Percentiles rank a stretch among this genome's conserved stretches.
Evolutionary conservation across 1,140 invertebrate genomes (phyloP).

Genomic region (Apis cerana): DNA sequence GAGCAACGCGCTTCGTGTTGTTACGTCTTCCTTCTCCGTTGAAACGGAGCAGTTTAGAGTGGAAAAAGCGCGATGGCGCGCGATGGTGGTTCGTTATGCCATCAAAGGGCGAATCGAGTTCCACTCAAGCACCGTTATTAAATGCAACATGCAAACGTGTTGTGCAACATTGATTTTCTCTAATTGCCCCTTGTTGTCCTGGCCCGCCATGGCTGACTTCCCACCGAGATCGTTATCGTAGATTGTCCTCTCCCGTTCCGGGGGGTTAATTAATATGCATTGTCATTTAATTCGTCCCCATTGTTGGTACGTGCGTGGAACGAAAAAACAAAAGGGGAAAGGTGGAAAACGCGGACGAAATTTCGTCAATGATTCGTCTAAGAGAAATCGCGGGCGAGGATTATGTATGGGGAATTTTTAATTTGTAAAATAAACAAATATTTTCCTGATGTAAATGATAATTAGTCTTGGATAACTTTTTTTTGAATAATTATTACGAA

Average conservation of each 20-base stretch:
- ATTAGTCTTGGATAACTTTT: too few species aligned
- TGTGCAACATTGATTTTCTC: constrained; percentile 56
- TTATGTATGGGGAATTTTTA: neutral
- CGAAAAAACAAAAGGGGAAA: neutral
- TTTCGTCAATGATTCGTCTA: neutral
- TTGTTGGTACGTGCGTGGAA: neutral
- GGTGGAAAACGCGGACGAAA: neutral
- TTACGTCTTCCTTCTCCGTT: constrained; percentile 1
- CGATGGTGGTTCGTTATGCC: constrained; percentile 8
- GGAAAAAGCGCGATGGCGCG: constrained; percentile 2
- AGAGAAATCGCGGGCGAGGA: neutral
- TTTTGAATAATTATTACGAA: too few species aligned
- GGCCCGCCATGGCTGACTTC: constrained; percentile 32
- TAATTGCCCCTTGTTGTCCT: constrained; percentile 51
- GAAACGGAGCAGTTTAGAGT: neutral
- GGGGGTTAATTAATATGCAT: constrained; percentile 46
- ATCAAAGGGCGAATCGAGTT: constrained; percentile 41
- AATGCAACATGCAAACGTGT: constrained; percentile 51
- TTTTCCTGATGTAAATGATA: too few species aligned
- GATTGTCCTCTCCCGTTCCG: constrained; percentile 28
- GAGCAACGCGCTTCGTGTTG: neutral
- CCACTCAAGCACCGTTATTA: constrained; percentile 40
- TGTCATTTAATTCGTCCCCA: constrained; percentile 44
- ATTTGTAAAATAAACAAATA: neutral
- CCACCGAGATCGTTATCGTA: constrained; percentile 34